A percentile compares a stretch with the other conserved stretches of the same genome.
phyloP scores from a whole-genome alignment of 2,888 invertebrate genomes.

The Agonopterix arenella region DNA sequence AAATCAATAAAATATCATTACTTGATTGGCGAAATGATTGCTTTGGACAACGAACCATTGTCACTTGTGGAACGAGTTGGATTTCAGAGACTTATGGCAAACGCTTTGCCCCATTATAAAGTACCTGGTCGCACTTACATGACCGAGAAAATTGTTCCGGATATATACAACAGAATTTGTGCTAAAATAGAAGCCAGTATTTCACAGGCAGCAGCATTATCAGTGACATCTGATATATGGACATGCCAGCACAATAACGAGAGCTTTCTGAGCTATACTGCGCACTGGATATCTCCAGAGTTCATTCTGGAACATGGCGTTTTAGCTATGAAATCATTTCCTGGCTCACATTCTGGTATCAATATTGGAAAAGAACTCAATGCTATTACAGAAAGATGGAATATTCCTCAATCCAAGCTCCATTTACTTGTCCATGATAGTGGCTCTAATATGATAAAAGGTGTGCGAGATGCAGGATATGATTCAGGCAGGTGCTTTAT shows the following conservation, averaged over 20 bases:
- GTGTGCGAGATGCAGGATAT: conserved; percentile 17
- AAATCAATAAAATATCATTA: conserved; percentile 15
- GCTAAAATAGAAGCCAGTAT: conserved; percentile 13
- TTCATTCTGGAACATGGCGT: conserved; percentile 8
- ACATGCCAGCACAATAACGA: conserved; percentile 15
- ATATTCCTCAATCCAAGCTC: conserved; percentile 15
- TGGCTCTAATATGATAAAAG: conserved; percentile 25
- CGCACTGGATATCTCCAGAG: conserved; percentile 7
- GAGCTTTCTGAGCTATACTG: conserved; percentile 17
- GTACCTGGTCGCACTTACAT: conserved; percentile 18
- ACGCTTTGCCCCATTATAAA: conserved; percentile 10
- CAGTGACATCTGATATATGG: conserved; percentile 20
- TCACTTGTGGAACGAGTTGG: conserved; percentile 11
- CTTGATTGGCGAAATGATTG: conserved; percentile 15
- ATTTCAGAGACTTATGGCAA: conserved; percentile 9
- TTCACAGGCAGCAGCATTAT: conserved; percentile 13
- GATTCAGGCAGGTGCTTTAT: conserved; percentile 14
- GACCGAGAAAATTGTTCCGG: conserved; percentile 16
- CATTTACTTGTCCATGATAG: conserved; percentile 26
- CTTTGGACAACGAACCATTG: conserved; percentile 13
- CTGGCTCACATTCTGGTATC: conserved; percentile 5
- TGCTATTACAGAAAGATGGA: conserved; percentile 2
- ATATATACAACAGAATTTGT: conserved; percentile 14
- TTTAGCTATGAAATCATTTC: conserved; percentile 10
- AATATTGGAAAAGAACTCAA: conserved; percentile 4